Conservation (phyloP, 2,797 vertebrate genomes). For the Rhinoraja longicauda region DNA sequence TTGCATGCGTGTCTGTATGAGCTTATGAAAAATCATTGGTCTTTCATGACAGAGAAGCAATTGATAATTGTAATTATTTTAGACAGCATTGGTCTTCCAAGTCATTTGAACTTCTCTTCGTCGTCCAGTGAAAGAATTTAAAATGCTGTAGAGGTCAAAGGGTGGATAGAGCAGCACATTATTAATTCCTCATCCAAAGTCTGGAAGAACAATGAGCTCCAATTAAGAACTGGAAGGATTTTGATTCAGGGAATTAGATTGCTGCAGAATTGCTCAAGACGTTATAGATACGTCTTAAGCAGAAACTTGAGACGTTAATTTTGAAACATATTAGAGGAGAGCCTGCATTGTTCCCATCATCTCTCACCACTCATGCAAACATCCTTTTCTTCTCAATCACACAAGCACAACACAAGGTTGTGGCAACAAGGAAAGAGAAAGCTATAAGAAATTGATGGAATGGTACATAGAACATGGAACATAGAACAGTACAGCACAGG, state of each 20-base stretch:
- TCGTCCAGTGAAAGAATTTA: too few relatives aligned
- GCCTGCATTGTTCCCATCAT: neutral
- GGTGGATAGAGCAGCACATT: too few relatives aligned
- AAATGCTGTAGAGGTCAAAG: too few relatives aligned
- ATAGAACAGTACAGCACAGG: too few relatives aligned
- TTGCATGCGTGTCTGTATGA: neutral
- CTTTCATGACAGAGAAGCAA: neutral
- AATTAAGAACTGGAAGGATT: neutral
- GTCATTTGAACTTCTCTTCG: too few relatives aligned
- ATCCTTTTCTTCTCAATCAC: neutral
- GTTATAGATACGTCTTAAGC: neutral
- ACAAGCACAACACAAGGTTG: neutral
- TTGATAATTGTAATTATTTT: neutral
- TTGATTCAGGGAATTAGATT: neutral
- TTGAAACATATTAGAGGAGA: neutral
- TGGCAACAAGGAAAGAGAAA: neutral
- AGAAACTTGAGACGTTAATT: neutral
- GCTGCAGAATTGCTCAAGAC: neutral
- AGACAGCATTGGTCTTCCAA: neutral
- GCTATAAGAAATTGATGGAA: neutral
- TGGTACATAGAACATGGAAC: too few relatives aligned
- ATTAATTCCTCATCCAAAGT: too few relatives aligned
- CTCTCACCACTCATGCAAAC: neutral
- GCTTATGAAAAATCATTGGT: neutral
- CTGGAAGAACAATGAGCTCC: too few relatives aligned